Conservation (phyloP, 2,797 vertebrate species). For the Carcharodon carcharias region DNA sequence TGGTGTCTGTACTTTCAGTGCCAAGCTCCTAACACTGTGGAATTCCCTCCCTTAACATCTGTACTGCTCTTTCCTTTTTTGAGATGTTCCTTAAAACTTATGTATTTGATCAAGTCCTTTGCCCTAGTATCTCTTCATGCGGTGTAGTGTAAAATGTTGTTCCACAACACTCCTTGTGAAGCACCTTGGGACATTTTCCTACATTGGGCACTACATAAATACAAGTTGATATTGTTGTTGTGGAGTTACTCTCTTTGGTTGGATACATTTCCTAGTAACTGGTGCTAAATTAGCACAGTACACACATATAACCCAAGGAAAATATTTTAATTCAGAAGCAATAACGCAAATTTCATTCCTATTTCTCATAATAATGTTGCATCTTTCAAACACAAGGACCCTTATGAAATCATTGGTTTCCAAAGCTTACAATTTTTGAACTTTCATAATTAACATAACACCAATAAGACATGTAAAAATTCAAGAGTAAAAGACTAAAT, state of each 20-base stretch:
- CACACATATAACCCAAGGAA: not conserved
- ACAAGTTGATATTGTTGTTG: too few species aligned
- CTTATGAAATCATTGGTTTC: not conserved
- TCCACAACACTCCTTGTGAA: too few species aligned
- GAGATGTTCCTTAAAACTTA: not conserved
- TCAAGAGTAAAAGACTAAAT: not conserved
- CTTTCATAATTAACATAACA: not conserved
- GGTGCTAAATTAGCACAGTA: not conserved
- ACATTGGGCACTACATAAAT: too few species aligned
- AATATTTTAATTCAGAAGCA: not conserved
- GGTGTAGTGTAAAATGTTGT: too few species aligned
- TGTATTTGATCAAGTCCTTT: too few species aligned
- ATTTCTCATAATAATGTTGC: not conserved
- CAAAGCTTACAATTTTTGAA: not conserved
- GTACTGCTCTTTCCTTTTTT: not conserved
- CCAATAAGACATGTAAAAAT: not conserved
- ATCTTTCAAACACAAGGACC: not conserved
- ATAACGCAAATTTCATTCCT: not conserved
- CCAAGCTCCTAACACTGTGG: not conserved
- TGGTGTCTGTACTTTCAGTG: not conserved
- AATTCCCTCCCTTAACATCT: not conserved
- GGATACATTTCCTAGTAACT: not conserved
- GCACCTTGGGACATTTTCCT: too few species aligned
- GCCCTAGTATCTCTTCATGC: too few species aligned
- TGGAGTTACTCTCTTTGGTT: not conserved